Evolutionary conservation across 1,140 invertebrate species (phyloP).

Genomic region (Leptinotarsa lineolata): DNA sequence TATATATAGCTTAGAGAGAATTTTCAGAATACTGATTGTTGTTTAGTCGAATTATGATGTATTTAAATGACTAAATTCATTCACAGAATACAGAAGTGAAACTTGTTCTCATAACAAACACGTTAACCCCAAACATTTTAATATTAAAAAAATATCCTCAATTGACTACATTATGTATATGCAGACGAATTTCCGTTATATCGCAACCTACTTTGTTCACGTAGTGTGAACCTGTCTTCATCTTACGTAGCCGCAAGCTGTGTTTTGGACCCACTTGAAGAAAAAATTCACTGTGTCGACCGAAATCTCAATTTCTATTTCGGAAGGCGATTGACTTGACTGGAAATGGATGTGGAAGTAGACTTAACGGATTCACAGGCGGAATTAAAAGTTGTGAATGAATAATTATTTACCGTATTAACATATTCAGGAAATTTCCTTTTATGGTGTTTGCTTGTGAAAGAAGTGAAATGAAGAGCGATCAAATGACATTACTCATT

Average conservation of each 20-base stretch:
- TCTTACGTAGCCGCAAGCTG: background rate
- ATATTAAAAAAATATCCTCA: background rate
- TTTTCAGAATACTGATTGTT: too few species aligned
- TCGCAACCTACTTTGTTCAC: background rate
- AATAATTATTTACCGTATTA: background rate
- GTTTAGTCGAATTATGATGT: too few species aligned
- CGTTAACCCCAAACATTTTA: background rate
- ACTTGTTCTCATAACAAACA: background rate
- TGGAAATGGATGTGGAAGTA: background rate
- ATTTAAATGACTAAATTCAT: background rate
- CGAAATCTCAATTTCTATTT: slow-evolving; percentile 8
- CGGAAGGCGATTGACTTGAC: background rate
- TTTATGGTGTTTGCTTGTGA: background rate
- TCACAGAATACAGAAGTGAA: background rate
- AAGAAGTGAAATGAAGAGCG: background rate
- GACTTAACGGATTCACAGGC: background rate
- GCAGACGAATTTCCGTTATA: background rate
- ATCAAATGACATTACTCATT: too few species aligned
- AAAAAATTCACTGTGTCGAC: background rate
- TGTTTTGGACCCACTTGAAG: background rate
- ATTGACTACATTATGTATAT: slow-evolving; percentile 3
- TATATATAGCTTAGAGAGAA: too few species aligned
- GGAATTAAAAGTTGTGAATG: background rate
- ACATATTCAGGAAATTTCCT: background rate
- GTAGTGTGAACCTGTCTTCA: background rate